Conservation (phyloP, 2,113 vertebrate genomes). For the Campylomormyrus tamandua region DNA sequence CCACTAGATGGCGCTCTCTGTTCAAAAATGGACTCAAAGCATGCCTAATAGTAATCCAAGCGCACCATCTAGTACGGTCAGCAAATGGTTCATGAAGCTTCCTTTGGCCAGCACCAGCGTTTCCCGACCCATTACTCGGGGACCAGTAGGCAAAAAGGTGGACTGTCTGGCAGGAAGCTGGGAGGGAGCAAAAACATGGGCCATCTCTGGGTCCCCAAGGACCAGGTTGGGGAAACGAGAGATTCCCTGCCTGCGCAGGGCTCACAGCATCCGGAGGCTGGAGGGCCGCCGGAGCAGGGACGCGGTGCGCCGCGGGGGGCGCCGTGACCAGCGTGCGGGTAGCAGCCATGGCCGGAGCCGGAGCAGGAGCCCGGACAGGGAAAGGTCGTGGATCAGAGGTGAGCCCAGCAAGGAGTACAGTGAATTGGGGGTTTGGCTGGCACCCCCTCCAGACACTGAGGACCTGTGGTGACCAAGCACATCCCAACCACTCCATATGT, state of each 20-base stretch:
- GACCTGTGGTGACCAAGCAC: background rate
- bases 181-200: background rate
- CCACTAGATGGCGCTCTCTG: too few species aligned
- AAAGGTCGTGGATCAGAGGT: conserved; percentile 47
- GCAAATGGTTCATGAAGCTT: too few species aligned
- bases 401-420: conserved; percentile 27
- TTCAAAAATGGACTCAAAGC: too few species aligned
- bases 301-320: conserved; percentile 80
- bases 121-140: too few species aligned
- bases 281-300: conserved; percentile 91
- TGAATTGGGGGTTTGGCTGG: background rate
- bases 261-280: conserved; percentile 76
- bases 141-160: background rate
- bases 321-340: conserved; percentile 77
- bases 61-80: too few species aligned
- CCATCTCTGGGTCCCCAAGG: background rate
- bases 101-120: too few species aligned
- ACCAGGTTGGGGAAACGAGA: background rate
- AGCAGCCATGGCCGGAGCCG: conserved; percentile 39
- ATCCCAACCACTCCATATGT: background rate
- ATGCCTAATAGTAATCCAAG: too few species aligned
- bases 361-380: conserved; percentile 63
- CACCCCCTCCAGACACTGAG: too few species aligned
- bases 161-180: background rate
- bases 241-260: conserved; percentile 47